Evolutionary conservation across 2,888 invertebrate genomes (phyloP).

Genomic region (Ectobius pallidus): DNA sequence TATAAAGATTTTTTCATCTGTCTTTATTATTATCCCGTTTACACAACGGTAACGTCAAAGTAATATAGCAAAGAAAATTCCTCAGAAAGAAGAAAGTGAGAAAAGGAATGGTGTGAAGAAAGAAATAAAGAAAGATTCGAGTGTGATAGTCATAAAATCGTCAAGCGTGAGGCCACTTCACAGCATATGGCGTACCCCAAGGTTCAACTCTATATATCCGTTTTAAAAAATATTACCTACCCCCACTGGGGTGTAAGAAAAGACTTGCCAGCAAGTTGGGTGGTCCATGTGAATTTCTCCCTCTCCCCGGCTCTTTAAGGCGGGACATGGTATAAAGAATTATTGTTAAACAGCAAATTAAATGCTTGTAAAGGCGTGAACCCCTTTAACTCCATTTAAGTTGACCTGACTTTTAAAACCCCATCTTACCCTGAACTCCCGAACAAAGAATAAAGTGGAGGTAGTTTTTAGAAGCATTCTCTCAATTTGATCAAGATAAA

Average conservation of each 20-base stretch:
- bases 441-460: neutral
- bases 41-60: conserved; percentile 9
- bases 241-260: neutral
- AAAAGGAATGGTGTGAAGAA: conserved; percentile 21
- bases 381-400: neutral
- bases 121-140: neutral
- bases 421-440: neutral
- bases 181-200: conserved; percentile 29
- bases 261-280: neutral
- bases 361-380: conserved; percentile 16
- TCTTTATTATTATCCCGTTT: conserved; percentile 35
- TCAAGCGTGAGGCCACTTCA: conserved; percentile 26
- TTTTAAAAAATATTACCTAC: neutral
- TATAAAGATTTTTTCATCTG: conserved; percentile 27
- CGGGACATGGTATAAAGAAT: conserved; percentile 19
- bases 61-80: conserved; percentile 26
- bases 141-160: conserved; percentile 24
- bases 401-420: neutral
- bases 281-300: no score
- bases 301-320: no score
- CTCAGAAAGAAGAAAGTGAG: neutral
- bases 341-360: conserved; percentile 8
- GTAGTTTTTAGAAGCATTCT: neutral
- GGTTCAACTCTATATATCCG: neutral
- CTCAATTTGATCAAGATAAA: neutral